Conservation (phyloP, 2,113 vertebrate genomes). For the Rana temporaria region DNA sequence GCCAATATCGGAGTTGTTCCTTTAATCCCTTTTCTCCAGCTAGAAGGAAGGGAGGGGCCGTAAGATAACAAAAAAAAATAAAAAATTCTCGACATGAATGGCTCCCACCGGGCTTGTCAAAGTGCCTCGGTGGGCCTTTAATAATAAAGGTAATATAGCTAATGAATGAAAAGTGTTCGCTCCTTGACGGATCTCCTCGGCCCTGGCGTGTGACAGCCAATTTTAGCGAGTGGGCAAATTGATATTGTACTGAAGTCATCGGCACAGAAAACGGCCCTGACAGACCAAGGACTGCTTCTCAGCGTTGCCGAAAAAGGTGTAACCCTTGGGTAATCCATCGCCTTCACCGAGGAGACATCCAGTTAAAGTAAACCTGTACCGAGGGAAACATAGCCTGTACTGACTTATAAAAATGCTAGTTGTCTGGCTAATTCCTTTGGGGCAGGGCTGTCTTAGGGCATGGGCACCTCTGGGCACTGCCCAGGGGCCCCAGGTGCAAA, state of each 20-base stretch:
- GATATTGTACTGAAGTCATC: constrained; percentile 59
- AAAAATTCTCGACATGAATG: too few relatives aligned
- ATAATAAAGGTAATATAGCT: constrained; percentile 66
- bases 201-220: constrained; percentile 66
- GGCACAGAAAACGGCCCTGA: constrained; percentile 60
- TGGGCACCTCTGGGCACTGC: too few relatives aligned
- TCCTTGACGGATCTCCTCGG: constrained; percentile 67
- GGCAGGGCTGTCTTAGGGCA: too few relatives aligned
- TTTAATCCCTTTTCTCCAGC: too few relatives aligned
- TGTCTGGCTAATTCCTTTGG: too few relatives aligned
- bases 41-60: too few relatives aligned
- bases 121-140: constrained; percentile 61
- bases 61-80: too few relatives aligned
- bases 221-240: constrained; percentile 63
- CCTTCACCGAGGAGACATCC: background rate
- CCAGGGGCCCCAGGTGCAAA: too few relatives aligned
- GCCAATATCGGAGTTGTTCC: too few relatives aligned
- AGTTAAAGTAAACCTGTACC: background rate
- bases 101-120: too few relatives aligned
- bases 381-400: too few relatives aligned
- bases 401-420: too few relatives aligned
- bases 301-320: constrained; percentile 8
- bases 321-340: constrained; percentile 1
- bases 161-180: constrained; percentile 62
- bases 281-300: background rate